A percentile compares a stretch with the other conserved stretches of the same genome.
Conservation (phyloP, 2,888 invertebrate species). For the Phaonia tiefii region DNA sequence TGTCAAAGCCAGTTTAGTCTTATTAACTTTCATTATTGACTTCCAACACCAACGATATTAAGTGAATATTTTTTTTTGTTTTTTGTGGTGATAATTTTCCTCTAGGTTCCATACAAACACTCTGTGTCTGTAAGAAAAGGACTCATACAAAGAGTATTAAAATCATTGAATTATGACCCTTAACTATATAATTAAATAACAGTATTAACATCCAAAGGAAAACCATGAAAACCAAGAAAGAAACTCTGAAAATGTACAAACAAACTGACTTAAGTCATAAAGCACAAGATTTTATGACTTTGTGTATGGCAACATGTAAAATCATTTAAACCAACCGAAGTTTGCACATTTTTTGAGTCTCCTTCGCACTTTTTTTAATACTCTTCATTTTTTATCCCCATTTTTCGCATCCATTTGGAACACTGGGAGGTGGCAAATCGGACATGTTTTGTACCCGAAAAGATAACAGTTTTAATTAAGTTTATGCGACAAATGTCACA, state of each 20-base stretch:
- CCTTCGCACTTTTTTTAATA: not conserved
- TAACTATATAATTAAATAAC: slow-evolving; percentile 62
- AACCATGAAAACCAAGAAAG: slow-evolving; percentile 7
- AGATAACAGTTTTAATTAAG: slow-evolving; percentile 64
- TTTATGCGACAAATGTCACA: slow-evolving; percentile 53
- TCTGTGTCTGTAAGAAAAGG: not conserved
- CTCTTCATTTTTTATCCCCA: not conserved
- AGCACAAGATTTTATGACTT: slow-evolving; percentile 56
- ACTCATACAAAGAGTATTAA: slow-evolving; percentile 49
- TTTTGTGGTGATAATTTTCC: too few species aligned
- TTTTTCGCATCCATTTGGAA: not conserved
- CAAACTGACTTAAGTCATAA: slow-evolving; percentile 38
- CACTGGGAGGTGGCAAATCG: slow-evolving; percentile 17
- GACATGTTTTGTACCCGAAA: slow-evolving; percentile 47
- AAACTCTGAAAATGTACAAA: not conserved
- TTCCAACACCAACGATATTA: slow-evolving; percentile 14
- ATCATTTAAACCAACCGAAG: slow-evolving; percentile 47
- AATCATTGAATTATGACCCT: slow-evolving; percentile 64
- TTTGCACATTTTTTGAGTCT: slow-evolving; percentile 22
- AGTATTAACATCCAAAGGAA: slow-evolving; percentile 20
- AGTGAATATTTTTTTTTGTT: too few species aligned
- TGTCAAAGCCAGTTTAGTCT: not conserved
- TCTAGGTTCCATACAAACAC: not conserved
- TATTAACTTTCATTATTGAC: slow-evolving; percentile 26
- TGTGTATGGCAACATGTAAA: slow-evolving; percentile 54